Evolutionary conservation across 2,888 invertebrate species (phyloP), one percentile per base, ranked within the genome.

Genomic region (Apamea monoglypha): DNA sequence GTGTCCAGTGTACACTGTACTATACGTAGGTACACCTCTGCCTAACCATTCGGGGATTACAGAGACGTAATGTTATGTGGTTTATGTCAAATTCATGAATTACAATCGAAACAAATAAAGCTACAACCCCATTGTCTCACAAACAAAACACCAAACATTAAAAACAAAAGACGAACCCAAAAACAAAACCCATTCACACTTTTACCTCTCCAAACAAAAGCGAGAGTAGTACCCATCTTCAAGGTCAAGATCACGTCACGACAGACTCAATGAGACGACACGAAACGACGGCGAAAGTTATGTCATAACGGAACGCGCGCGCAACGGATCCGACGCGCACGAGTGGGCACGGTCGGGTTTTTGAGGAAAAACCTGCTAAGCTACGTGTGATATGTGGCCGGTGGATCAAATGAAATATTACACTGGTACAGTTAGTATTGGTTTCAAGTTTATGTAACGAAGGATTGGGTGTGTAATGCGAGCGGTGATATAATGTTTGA

Each of bases 211-310:
- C 50, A 75, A 81, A 83, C 80, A 84, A 85, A 87, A 89, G 71
- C 79, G 81, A 90, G 85, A 88, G 87, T 77, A 50, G 44, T 75
- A 61, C 59, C 32, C 74, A 78, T 80, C 68, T 61, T 77, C 81
- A 88, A 90, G 89, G 89, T 89, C 90, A 89, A 85, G 90, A 64
- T 63, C 90, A 70, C 83, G 87, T 68, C 76, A 83, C 74, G 81
- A 87, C 63, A 64, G 71, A 78, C 66, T 85, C 86, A 87, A 84
- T 85, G 88, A 80, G 82, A 85, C 87, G 83, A 82, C 89, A 77
- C 76, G 56, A 63, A 76, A 84, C 78, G 90, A 88, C 79, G 83
- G 81, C 74, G 84, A 85, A 78, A 85, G 88, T 88, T 88, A 88
- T 89, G 83, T 89, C 89, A 89, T 89, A 90, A 85, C 78, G 86